These are phyloP conservation scores for Ariopsis seemanni DNA, from an alignment of 2,113 vertebrate genomes.

Conservation along the genomic window DNA sequence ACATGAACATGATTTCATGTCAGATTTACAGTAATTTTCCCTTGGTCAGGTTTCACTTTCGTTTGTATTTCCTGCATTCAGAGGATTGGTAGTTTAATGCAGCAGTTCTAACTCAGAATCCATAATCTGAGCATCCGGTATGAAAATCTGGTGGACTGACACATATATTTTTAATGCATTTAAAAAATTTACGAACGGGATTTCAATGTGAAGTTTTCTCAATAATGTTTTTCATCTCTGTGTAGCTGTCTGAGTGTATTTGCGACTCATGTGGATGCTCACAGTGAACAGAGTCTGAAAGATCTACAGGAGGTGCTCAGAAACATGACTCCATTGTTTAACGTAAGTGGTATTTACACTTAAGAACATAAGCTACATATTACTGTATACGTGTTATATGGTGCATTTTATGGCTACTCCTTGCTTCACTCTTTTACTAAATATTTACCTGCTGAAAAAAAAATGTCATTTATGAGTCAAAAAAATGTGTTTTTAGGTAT, in stretches of 20 bases:
- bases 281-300: neutral
- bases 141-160: too few relatives aligned
- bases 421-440: neutral
- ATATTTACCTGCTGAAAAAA: neutral
- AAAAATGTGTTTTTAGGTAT: conserved; percentile 58
- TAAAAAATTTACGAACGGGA: neutral
- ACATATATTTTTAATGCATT: too few relatives aligned
- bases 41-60: too few relatives aligned
- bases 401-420: neutral
- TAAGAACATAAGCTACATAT: neutral
- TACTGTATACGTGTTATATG: neutral
- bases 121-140: too few relatives aligned
- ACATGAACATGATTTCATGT: too few relatives aligned
- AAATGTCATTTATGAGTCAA: too few relatives aligned
- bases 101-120: too few relatives aligned
- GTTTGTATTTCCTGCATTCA: too few relatives aligned
- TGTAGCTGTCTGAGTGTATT: conserved; percentile 51
- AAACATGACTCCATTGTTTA: neutral
- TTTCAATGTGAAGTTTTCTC: neutral
- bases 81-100: too few relatives aligned
- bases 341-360: conserved; percentile 22
- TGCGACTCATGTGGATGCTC: conserved; percentile 39
- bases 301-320: neutral
- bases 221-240: neutral
- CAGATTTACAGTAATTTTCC: too few relatives aligned